Percentiles rank a stretch among this genome's conserved stretches.
Evolutionary conservation across 2,888 invertebrate species (phyloP).

Genomic region (Euclidia mi): DNA sequence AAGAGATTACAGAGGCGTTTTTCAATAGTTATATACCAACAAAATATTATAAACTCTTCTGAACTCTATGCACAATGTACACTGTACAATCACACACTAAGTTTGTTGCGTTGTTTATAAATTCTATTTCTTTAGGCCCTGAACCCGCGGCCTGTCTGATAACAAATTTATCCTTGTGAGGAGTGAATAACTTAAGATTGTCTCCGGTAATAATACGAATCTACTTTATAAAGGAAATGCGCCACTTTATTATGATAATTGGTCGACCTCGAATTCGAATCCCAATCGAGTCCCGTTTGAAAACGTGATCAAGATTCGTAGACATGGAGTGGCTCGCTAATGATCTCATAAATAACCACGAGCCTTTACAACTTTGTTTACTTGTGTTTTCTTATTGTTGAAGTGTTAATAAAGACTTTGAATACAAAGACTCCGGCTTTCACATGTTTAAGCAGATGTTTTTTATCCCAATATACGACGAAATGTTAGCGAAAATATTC

Average conservation of each 20-base stretch:
- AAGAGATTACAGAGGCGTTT: conserved; percentile 9
- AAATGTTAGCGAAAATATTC: conserved; percentile 54
- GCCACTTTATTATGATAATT: conserved; percentile 72
- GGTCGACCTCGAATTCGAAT: conserved; percentile 62
- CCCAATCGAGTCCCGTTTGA: conserved; percentile 62
- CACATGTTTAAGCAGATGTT: conserved; percentile 25
- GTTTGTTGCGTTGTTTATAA: neutral
- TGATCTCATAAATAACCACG: conserved; percentile 68
- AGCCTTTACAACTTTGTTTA: conserved; percentile 47
- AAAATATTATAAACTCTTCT: too few relatives aligned
- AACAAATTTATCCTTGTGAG: conserved; percentile 36
- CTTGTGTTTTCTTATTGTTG: conserved; percentile 39
- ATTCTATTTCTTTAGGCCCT: conserved; percentile 18
- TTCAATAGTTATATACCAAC: neutral
- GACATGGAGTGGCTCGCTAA: conserved; percentile 65
- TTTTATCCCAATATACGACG: conserved; percentile 32
- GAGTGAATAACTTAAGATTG: conserved; percentile 62
- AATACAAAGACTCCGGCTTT: conserved; percentile 27
- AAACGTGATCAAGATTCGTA: conserved; percentile 67
- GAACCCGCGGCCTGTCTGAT: conserved; percentile 21
- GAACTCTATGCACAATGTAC: neutral
- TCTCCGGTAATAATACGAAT: conserved; percentile 59
- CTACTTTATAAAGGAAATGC: conserved; percentile 66
- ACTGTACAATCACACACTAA: neutral
- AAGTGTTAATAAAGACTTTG: conserved; percentile 44